Evolutionary conservation across 2,113 vertebrate species (phyloP).

Genomic region (Phalacrocorax pelagicus): DNA sequence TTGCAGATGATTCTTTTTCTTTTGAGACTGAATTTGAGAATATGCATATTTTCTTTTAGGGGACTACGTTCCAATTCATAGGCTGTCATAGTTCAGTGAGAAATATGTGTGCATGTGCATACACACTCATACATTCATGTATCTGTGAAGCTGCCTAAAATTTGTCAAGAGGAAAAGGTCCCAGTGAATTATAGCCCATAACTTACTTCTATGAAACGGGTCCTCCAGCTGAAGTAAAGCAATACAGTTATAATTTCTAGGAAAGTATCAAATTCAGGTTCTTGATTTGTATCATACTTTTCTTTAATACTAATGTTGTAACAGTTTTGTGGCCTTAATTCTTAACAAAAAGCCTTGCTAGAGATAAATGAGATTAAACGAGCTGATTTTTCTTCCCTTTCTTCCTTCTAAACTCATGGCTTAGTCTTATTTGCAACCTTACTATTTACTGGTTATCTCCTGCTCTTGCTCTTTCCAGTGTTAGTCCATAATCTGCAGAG

Average conservation of each 20-base stretch:
- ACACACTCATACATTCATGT: neutral
- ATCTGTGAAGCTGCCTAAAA: neutral
- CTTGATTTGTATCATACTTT: neutral
- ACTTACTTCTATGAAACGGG: accelerated
- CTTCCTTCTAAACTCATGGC: neutral
- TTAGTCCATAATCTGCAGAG: neutral
- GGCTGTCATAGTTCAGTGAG: neutral
- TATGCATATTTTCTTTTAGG: neutral
- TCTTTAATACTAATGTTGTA: neutral
- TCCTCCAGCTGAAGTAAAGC: neutral
- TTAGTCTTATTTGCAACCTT: neutral
- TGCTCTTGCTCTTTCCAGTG: neutral
- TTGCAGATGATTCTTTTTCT: neutral
- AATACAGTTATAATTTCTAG: neutral
- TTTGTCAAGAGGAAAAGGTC: neutral
- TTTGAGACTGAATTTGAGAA: neutral
- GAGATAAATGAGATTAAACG: neutral
- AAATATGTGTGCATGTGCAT: neutral
- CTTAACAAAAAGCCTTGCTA: neutral
- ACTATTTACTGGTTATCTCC: neutral
- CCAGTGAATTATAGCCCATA: neutral
- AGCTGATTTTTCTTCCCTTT: neutral
- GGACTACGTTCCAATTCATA: neutral
- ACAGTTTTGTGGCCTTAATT: neutral
- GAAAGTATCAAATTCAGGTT: neutral